These are phyloP conservation scores for Acrocephalus arundinaceus DNA, from an alignment of 2,113 vertebrate genomes.

Conservation along the genomic window DNA sequence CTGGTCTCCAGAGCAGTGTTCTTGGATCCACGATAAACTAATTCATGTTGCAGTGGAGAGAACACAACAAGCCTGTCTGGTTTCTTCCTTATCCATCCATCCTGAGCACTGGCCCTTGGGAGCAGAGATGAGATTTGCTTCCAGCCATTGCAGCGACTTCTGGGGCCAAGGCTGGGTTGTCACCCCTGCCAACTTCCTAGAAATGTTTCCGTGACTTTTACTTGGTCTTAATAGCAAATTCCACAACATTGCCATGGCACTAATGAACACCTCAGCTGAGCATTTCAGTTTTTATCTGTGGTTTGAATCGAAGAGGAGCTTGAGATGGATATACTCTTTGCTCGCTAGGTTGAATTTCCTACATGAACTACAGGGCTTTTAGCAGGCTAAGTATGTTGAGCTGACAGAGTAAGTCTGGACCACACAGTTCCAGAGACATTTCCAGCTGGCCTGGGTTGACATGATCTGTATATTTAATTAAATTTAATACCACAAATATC, in stretches of 20 bases:
- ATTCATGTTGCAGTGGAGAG: background rate
- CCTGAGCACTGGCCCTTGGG: background rate
- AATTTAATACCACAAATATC: background rate
- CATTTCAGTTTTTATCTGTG: background rate
- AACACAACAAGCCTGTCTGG: background rate
- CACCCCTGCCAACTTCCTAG: accelerated
- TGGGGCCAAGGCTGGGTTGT: background rate
- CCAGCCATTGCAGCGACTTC: accelerated
- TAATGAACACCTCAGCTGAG: background rate
- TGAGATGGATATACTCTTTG: background rate
- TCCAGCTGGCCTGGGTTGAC: background rate
- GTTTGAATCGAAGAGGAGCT: background rate
- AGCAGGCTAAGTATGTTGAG: background rate
- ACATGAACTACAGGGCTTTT: background rate
- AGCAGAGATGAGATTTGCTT: background rate
- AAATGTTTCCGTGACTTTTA: accelerated
- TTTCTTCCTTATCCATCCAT: background rate
- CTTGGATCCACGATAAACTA: background rate
- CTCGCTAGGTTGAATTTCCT: background rate
- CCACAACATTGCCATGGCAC: background rate
- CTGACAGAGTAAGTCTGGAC: background rate
- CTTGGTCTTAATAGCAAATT: background rate
- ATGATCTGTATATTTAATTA: background rate
- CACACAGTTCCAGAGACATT: background rate
- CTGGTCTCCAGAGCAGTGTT: background rate